Base-by-base conservation (phyloP, 2,113 vertebrate species). In the Hipposideros armiger region DNA sequence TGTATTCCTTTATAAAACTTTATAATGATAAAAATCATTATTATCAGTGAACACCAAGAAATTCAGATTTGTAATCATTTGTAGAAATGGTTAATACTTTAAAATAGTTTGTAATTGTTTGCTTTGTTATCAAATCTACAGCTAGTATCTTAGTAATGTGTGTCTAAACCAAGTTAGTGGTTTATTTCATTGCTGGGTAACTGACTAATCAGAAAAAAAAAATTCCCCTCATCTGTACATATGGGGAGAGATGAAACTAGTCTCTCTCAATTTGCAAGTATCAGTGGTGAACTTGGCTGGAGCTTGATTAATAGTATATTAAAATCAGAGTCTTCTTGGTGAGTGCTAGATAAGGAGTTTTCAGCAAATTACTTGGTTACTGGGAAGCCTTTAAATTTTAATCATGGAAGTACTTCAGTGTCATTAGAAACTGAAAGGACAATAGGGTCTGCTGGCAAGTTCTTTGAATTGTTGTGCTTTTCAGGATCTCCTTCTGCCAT, bases 301-400 rank as follows among this genome's bases (percentile, higher is more conserved):
- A 98, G 98, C 98, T 98, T 99, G 98, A 99, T 99, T 99, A 99
- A 98, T 98, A 97, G 97, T 98, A 90, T 98, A 98, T 98, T 99
- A 98, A 99, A 99, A 99, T 99, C 98, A 99, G 98, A 98, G 86
- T 97, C 97, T 98, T 98, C 97, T 52, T 98, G 97, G 98, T 98
- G 98, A 99, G 98, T 98, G 98, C 97, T 97, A 47, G 98, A 98
- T 98, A 98, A 99, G 98, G 98, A 98, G 98, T 99, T 98, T 98
- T 82, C 98, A 98, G 98, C 97, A 98, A 99, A 98, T 98, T 98
- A 97, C 98, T 98, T 98, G 97, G 98, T 98, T 98, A 98, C 98
- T 97, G 95, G 98, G 98, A 99, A 98, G 97, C 97, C 98, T 99
- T 98, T 98, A 98, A 97, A 98, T 98, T 98, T 98, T 98, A 99